phyloP scores from a whole-genome alignment of 2,888 invertebrate genomes.

The Isoperla grammatica region DNA sequence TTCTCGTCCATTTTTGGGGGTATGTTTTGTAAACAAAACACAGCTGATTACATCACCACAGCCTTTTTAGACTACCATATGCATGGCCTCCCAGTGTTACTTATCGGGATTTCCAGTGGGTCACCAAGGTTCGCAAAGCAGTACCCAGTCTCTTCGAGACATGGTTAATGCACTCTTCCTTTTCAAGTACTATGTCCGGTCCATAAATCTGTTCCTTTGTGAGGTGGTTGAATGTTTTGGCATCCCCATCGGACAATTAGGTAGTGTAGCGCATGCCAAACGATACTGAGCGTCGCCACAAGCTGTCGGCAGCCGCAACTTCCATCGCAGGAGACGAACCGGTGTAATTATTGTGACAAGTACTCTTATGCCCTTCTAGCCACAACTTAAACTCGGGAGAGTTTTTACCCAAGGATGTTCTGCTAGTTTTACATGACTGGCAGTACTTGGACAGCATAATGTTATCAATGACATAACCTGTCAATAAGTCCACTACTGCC shows the following conservation, averaged over 20 bases:
- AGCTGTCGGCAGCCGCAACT: conserved; percentile 19
- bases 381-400: conserved; percentile 29
- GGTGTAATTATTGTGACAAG: conserved; percentile 28
- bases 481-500: conserved; percentile 25
- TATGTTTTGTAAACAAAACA: too few species aligned
- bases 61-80: conserved; percentile 16
- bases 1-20: too few species aligned
- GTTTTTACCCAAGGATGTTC: conserved; percentile 23
- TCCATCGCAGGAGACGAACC: conserved; percentile 30
- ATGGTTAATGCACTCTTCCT: conserved; percentile 27
- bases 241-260: conserved; percentile 21
- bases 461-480: conserved; percentile 29
- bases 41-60: too few species aligned
- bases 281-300: conserved; percentile 22
- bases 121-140: conserved; percentile 13
- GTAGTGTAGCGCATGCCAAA: conserved; percentile 19
- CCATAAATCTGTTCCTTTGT: conserved; percentile 6
- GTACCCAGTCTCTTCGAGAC: conserved; percentile 21
- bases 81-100: conserved; percentile 18
- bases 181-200: background rate
- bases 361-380: conserved; percentile 27
- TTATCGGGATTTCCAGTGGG: conserved; percentile 3
- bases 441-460: conserved; percentile 29
- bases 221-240: conserved; percentile 16
- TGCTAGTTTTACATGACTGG: conserved; percentile 26